phyloP scores from a whole-genome alignment of 2,797 vertebrate genomes.

The Basileuterus tristriatus region DNA sequence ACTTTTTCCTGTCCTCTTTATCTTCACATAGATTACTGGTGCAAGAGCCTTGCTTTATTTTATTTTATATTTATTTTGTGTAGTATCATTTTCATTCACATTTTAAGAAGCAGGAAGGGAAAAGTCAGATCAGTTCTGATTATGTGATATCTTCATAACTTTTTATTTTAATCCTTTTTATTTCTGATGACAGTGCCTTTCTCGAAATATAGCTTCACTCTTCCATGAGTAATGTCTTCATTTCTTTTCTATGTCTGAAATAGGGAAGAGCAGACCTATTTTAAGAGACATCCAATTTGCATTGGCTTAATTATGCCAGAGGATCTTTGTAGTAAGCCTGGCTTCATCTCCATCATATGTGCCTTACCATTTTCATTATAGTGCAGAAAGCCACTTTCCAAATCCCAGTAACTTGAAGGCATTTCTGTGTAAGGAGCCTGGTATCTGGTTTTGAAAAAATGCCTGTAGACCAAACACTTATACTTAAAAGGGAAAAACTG shows the following conservation, averaged over 20 bases:
- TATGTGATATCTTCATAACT: not conserved
- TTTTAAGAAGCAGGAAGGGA: not conserved
- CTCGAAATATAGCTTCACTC: not conserved
- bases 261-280: not conserved
- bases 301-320: not conserved
- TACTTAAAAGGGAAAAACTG: not conserved
- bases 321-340: not conserved
- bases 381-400: not conserved
- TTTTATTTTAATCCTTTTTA: not conserved
- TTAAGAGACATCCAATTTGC: not conserved
- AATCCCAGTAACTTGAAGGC: not conserved
- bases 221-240: not conserved
- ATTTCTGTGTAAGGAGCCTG: not conserved
- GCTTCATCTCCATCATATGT: not conserved
- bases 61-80: not conserved
- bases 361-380: not conserved
- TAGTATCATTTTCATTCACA: not conserved
- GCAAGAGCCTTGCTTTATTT: not conserved
- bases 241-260: not conserved
- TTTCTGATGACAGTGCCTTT: not conserved
- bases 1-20: not conserved
- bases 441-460: not conserved
- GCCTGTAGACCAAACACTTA: not conserved
- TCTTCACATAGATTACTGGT: not conserved
- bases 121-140: not conserved